Base-by-base conservation (phyloP, 2,113 vertebrate species). In the Centrocercus urophasianus region DNA sequence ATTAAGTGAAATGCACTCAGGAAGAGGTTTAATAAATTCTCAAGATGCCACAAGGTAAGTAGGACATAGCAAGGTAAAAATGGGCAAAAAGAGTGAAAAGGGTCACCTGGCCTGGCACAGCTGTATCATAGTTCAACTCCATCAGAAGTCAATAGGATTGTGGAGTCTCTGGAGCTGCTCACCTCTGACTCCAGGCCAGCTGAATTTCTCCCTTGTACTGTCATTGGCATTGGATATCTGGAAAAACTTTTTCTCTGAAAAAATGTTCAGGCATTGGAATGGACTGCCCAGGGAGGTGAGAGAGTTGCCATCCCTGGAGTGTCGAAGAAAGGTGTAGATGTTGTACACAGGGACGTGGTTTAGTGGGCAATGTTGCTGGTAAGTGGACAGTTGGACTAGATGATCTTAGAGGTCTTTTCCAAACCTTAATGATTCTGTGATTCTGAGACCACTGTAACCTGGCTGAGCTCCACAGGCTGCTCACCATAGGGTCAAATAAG, bases 401-500 rank as follows among this genome's bases (percentile, higher is more conserved):
- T 17, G 52, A 54, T 30, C 52, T 54, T 30, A 16, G 52, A 54
- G 52, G 14, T 54, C 27, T 54, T 30, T 54, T 54, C 52, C 52
- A 54, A 54, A 30, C 25, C 25, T 52, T 52, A 52, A 52, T 28
- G 50, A 9, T 52, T 52, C 50, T 52, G 8, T 28, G 50, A 52
- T 52, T 52, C 50, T 52, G 50, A 8, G 25, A 52, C 0, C 5
- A 34, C 1, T 1, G 32, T 24, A 77, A n/a, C 30, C 22, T 18
- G 30, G 15, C 56, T 66, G n/a, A 76, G 47, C 8, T 19, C 8
- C 57, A 21, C 24, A 45, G n/a, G 16, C 20, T 42, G 32, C 22
- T 87, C 56, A 28, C 25, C 34, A 1, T 1, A 21, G 16, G 5
- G n/a, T 47, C n/a, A 63, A n/a, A 40, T 40, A n/a, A 0, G 0